phyloP scores from a whole-genome alignment of 2,888 invertebrate species.

The Ypsolopha scabrella region DNA sequence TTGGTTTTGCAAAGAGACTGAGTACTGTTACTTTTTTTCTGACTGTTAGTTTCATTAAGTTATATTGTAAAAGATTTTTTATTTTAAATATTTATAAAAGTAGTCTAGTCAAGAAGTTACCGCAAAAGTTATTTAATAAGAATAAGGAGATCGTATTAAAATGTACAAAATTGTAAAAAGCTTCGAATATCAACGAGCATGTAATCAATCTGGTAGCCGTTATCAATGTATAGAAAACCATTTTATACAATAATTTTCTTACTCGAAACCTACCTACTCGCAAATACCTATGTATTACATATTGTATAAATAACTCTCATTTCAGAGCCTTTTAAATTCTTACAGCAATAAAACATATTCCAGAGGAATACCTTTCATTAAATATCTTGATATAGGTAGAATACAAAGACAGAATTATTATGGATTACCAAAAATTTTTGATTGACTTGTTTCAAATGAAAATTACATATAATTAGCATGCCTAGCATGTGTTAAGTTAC shows the following conservation, averaged over 20 bases:
- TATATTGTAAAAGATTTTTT: neutral
- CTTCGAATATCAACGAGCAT: constrained; percentile 37
- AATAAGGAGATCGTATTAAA: constrained; percentile 8
- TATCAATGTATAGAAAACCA: constrained; percentile 3
- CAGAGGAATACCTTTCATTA: too few relatives aligned
- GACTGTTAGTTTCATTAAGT: neutral
- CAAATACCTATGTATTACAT: too few relatives aligned
- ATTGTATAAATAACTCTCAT: too few relatives aligned
- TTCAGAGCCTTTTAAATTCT: too few relatives aligned
- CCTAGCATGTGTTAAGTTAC: too few relatives aligned
- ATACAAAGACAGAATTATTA: too few relatives aligned
- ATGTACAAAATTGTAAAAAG: constrained; percentile 36
- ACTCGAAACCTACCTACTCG: too few relatives aligned
- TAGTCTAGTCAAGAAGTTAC: neutral
- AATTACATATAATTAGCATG: too few relatives aligned
- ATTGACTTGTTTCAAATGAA: too few relatives aligned
- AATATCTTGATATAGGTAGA: too few relatives aligned
- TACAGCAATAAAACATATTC: too few relatives aligned
- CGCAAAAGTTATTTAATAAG: neutral
- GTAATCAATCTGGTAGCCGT: neutral
- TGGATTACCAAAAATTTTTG: too few relatives aligned
- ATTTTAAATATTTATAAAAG: neutral
- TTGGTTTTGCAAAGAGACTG: neutral
- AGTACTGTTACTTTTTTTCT: neutral
- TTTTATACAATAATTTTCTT: constrained; percentile 14